A percentile compares a stretch with the other conserved stretches of the same genome.
Evolutionary conservation across 2,888 invertebrate genomes (phyloP).

Genomic region (Agonum fuliginosum): DNA sequence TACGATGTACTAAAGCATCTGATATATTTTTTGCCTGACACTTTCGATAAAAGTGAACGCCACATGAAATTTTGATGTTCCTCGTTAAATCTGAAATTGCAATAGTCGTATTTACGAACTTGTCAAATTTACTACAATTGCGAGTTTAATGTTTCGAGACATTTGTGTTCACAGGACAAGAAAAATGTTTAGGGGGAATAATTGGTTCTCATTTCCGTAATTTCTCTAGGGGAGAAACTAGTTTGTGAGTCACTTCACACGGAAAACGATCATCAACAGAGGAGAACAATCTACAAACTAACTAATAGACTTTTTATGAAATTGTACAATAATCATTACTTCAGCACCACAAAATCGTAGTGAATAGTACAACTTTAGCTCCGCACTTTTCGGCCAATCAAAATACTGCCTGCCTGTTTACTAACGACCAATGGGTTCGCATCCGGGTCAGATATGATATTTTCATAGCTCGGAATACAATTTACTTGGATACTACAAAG

Average conservation of each 20-base stretch:
- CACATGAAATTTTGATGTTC: conserved; percentile 31
- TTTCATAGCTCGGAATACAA: no score
- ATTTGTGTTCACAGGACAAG: conserved; percentile 33
- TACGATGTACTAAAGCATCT: conserved; percentile 6
- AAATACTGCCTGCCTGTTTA: no score
- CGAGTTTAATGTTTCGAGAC: conserved; percentile 21
- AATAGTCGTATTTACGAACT: conserved; percentile 21
- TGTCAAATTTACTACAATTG: conserved; percentile 26
- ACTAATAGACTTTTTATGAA: no score
- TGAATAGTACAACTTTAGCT: no score
- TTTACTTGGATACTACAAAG: no score
- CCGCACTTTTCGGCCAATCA: no score
- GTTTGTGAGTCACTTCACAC: conserved; percentile 37
- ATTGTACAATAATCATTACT: no score
- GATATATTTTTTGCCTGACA: conserved; percentile 34
- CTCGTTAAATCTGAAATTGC: conserved; percentile 28
- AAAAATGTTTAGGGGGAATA: conserved; percentile 42
- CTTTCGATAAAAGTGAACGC: conserved; percentile 32
- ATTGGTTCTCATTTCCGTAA: conserved; percentile 43
- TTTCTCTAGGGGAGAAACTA: conserved; percentile 35
- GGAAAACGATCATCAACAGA: conserved; percentile 25
- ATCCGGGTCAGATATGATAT: no score
- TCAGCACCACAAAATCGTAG: background rate
- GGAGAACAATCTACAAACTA: background rate
- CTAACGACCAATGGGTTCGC: no score